Conservation (phyloP, 2,797 vertebrate genomes). For the Alca torda region DNA sequence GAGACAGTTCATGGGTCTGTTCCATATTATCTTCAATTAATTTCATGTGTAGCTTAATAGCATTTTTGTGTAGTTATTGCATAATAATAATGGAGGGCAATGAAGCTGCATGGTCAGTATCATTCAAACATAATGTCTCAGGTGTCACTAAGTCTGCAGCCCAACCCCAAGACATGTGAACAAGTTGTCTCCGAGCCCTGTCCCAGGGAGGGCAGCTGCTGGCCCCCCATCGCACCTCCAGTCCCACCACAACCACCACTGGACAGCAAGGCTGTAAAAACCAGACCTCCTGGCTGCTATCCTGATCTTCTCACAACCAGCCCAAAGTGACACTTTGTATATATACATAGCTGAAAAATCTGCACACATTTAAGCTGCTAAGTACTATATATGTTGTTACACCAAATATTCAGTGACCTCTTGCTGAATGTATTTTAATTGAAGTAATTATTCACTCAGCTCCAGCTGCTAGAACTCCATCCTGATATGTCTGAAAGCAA, state of each 20-base stretch:
- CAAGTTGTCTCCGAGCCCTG: background rate
- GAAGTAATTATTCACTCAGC: conserved; percentile 64
- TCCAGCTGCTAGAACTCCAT: conserved; percentile 50
- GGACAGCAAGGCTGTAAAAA: background rate
- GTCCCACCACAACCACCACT: background rate
- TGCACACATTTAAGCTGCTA: conserved; percentile 38
- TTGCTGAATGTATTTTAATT: conserved; percentile 62
- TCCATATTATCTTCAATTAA: conserved; percentile 31
- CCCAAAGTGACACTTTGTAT: conserved; percentile 21
- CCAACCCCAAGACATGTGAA: rapidly evolving
- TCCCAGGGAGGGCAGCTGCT: background rate
- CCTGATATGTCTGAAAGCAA: conserved; percentile 37
- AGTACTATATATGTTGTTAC: conserved; percentile 29
- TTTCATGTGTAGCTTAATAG: background rate
- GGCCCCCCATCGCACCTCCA: background rate
- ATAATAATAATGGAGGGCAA: background rate
- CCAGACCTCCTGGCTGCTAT: background rate
- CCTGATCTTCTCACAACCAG: background rate
- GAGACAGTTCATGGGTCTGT: background rate
- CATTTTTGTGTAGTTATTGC: background rate
- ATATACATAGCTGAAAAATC: conserved; percentile 53
- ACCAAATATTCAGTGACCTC: conserved; percentile 65
- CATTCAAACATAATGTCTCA: background rate
- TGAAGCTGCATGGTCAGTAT: background rate
- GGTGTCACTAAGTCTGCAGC: background rate